These are phyloP conservation scores for Pitangus sulphuratus DNA, from an alignment of 2,797 vertebrate species.

Conservation along the genomic window DNA sequence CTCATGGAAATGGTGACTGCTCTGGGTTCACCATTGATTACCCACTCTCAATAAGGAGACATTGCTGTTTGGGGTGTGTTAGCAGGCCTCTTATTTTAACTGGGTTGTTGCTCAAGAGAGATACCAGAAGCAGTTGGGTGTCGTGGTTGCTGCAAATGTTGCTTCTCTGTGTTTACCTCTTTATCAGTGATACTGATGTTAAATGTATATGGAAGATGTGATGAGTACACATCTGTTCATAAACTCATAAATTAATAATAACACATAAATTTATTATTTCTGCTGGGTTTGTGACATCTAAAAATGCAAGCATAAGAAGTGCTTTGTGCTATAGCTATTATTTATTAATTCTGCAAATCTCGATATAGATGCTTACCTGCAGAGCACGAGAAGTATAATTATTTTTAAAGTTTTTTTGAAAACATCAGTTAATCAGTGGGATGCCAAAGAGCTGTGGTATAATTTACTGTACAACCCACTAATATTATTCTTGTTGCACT, in stretches of 20 bases:
- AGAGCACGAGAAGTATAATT: background rate
- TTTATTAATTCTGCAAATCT: background rate
- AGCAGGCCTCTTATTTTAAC: background rate
- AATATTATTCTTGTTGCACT: conserved; percentile 16
- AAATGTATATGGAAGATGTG: background rate
- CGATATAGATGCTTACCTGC: background rate
- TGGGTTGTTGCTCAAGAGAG: background rate
- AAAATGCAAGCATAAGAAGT: background rate
- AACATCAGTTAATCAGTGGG: background rate
- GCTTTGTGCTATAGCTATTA: background rate
- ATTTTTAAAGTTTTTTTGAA: conserved; percentile 6
- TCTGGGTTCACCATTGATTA: background rate
- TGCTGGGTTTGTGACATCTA: background rate
- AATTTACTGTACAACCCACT: background rate
- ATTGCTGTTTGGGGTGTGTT: background rate
- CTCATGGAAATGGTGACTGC: background rate
- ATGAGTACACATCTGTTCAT: background rate
- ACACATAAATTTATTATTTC: background rate
- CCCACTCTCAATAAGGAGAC: background rate
- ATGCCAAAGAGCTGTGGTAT: background rate
- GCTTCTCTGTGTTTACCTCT: background rate
- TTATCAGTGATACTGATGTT: background rate
- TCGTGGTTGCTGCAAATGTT: background rate
- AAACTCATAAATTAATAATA: background rate
- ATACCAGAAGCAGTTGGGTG: background rate